phyloP scores from a whole-genome alignment of 2,113 vertebrate genomes.

The Psephotus haematonotus region DNA sequence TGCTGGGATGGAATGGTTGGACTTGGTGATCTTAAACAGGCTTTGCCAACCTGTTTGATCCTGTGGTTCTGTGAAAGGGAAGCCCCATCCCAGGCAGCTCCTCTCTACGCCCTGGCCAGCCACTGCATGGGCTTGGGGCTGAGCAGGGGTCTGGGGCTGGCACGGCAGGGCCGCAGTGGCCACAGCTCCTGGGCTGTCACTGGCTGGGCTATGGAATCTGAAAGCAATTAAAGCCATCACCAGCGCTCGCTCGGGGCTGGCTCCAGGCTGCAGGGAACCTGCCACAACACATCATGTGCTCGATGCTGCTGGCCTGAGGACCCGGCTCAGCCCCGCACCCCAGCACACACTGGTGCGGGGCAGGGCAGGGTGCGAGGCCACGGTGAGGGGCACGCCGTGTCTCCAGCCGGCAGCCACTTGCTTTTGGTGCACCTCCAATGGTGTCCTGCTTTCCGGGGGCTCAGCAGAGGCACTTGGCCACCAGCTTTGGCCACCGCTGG shows the following conservation, averaged over 20 bases:
- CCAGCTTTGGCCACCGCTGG: not conserved
- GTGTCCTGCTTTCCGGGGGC: not conserved
- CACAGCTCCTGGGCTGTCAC: conserved; percentile 42
- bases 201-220: conserved; percentile 72
- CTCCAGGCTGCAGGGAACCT: conserved; percentile 78
- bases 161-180: not conserved
- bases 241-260: conserved; percentile 77
- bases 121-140: not conserved
- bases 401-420: rapidly evolving
- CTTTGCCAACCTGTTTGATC: not conserved
- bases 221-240: conserved; percentile 83
- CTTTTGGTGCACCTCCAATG: rapidly evolving
- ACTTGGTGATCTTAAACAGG: not conserved
- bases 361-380: not conserved
- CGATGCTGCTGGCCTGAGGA: conserved; percentile 57
- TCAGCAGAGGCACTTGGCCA: not conserved
- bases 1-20: not conserved
- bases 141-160: not conserved
- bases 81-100: not conserved
- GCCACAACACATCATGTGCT: conserved; percentile 77
- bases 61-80: not conserved
- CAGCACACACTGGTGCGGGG: not conserved
- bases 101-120: not conserved
- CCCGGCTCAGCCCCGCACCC: conserved; percentile 35
- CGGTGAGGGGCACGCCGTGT: rapidly evolving